Conservation (phyloP, 2,888 invertebrate genomes). For the Macaria liturata region DNA sequence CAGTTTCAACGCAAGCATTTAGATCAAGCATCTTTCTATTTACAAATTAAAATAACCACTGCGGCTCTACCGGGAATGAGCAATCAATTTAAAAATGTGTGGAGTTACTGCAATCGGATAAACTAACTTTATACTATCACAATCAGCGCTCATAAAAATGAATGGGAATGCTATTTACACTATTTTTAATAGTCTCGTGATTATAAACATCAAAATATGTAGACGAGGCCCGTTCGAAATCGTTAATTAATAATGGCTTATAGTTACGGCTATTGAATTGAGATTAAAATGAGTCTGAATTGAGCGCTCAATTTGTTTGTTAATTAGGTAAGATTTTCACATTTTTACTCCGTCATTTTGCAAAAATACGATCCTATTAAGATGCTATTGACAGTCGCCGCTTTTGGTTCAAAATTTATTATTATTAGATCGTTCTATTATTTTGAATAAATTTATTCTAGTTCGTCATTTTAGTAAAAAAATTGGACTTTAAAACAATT, state of each 20-base stretch:
- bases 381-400: too few species aligned
- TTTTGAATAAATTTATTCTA: too few species aligned
- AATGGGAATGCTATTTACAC: conserved; percentile 8
- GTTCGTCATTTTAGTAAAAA: too few species aligned
- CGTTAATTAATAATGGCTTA: conserved; percentile 10
- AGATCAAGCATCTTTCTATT: conserved; percentile 36
- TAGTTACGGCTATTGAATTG: conserved; percentile 12
- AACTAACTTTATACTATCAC: conserved; percentile 16
- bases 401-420: conserved; percentile 6
- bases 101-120: conserved; percentile 3
- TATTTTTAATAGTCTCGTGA: conserved; percentile 1
- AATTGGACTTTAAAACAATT: neutral
- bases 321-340: conserved; percentile 39
- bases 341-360: conserved; percentile 28
- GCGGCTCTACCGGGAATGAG: conserved; percentile 35
- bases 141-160: conserved; percentile 11
- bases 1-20: conserved; percentile 39
- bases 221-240: neutral
- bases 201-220: neutral
- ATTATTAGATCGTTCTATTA: neutral
- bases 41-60: conserved; percentile 27
- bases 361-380: neutral
- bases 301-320: conserved; percentile 33
- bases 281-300: conserved; percentile 16
- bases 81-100: conserved; percentile 9